These are phyloP conservation scores for Mesoligia furuncula DNA, from an alignment of 2,888 invertebrate species.

Conservation along the genomic window DNA sequence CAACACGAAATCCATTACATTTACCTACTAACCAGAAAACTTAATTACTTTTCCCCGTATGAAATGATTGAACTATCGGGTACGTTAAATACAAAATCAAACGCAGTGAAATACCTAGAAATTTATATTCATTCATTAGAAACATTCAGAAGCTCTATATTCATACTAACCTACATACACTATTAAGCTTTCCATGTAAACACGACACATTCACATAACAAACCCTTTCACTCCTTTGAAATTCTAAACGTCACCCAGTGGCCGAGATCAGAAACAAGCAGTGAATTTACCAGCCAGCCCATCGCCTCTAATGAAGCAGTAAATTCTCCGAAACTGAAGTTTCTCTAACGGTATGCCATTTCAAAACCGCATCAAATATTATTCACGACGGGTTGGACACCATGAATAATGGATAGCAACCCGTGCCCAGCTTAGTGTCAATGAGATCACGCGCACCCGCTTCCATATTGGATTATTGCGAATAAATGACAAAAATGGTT, in stretches of 20 bases:
- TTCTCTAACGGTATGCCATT: conserved; percentile 69
- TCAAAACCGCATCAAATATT: conserved; percentile 78
- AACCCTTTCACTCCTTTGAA: conserved; percentile 41
- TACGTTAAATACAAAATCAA: not conserved
- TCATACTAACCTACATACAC: not conserved
- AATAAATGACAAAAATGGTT: conserved; percentile 86
- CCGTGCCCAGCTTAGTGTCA: conserved; percentile 84
- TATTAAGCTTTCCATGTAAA: conserved; percentile 19
- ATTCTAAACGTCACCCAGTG: conserved; percentile 34
- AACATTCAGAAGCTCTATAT: conserved; percentile 14
- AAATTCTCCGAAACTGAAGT: conserved; percentile 67
- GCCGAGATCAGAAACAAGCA: conserved; percentile 45
- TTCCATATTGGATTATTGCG: conserved; percentile 87
- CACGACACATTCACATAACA: conserved; percentile 17
- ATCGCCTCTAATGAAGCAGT: conserved; percentile 66
- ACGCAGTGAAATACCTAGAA: conserved; percentile 7
- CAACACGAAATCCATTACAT: not conserved
- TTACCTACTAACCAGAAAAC: not conserved
- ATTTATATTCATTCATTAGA: conserved; percentile 1
- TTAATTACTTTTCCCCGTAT: conserved; percentile 13
- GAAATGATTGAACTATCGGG: not conserved
- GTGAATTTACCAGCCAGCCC: conserved; percentile 43
- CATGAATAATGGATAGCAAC: conserved; percentile 87
- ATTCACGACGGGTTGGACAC: conserved; percentile 78
- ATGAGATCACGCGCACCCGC: conserved; percentile 87